Evolutionary conservation across 2,113 vertebrate genomes (phyloP).

Genomic region (Silurus glanis): DNA sequence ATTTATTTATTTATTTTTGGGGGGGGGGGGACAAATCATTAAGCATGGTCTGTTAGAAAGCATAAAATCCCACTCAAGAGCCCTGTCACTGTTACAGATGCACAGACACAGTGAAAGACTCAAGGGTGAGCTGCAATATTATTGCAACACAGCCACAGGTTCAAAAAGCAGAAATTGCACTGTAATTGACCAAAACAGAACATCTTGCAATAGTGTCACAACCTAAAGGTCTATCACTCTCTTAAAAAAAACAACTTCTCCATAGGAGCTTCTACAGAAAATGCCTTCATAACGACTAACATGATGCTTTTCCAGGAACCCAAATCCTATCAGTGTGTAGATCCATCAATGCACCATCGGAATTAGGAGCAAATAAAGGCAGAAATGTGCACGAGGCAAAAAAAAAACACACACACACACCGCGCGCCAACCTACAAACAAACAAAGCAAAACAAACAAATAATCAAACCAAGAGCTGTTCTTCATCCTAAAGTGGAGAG

Average conservation of each 20-base stretch:
- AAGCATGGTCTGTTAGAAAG: neutral
- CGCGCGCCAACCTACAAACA: neutral
- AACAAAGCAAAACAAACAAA: neutral
- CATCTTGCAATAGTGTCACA: neutral
- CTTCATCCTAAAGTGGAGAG: neutral
- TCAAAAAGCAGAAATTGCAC: neutral
- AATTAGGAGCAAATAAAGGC: neutral
- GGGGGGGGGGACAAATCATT: neutral
- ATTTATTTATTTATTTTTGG: neutral
- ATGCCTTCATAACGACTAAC: neutral
- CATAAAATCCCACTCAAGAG: neutral
- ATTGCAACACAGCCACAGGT: constrained; percentile 20
- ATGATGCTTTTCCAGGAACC: neutral
- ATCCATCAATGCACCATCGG: neutral
- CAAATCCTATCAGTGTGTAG: neutral
- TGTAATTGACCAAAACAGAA: neutral
- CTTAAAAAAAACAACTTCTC: neutral
- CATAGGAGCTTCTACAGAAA: neutral
- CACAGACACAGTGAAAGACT: neutral
- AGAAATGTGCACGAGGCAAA: neutral
- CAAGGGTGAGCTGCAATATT: neutral
- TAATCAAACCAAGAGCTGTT: neutral
- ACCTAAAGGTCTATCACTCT: neutral
- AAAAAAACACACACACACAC: neutral
- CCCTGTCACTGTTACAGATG: neutral